These are phyloP conservation scores for Anser cygnoides DNA, from an alignment of 2,113 vertebrate genomes.

Conservation along the genomic window DNA sequence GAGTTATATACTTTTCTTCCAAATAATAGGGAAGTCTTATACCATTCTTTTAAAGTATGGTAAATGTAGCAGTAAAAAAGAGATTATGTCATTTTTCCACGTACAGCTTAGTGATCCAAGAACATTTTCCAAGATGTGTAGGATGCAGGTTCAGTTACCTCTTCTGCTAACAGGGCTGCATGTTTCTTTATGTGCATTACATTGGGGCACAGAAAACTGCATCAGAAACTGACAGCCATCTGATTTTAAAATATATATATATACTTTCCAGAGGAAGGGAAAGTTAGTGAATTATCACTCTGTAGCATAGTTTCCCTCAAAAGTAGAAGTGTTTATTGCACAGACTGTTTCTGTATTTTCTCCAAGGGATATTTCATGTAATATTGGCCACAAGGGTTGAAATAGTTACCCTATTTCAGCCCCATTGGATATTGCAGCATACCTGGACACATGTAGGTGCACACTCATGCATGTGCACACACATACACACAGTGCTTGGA, in stretches of 20 bases:
- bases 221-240: background rate
- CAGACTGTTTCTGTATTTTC: background rate
- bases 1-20: background rate
- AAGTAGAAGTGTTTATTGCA: background rate
- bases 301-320: background rate
- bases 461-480: no score
- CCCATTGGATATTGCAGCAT: background rate
- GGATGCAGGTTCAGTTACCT: background rate
- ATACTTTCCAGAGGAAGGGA: background rate
- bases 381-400: background rate
- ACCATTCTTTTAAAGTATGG: background rate
- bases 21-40: background rate
- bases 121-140: background rate
- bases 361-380: background rate
- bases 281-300: background rate
- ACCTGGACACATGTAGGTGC: background rate
- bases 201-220: background rate
- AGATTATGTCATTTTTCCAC: background rate
- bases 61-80: background rate
- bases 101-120: background rate
- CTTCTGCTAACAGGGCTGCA: background rate
- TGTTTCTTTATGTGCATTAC: background rate
- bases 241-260: background rate
- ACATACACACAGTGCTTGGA: fast-evolving
- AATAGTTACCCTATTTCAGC: background rate